phyloP scores from a whole-genome alignment of 2,113 vertebrate species.

The Nothoprocta perdicaria region DNA sequence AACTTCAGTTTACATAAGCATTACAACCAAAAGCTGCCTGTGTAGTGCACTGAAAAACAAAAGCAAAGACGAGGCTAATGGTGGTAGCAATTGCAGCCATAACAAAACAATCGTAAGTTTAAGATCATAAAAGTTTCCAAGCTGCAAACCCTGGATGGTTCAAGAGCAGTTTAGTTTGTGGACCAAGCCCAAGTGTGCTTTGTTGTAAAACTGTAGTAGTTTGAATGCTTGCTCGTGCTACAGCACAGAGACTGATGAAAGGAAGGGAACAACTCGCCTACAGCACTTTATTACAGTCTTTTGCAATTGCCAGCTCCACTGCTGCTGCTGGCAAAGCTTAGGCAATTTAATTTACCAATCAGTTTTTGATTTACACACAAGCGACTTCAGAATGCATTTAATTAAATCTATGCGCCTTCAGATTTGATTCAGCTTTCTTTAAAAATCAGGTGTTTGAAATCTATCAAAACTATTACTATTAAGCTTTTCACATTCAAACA shows the following conservation, averaged over 20 bases:
- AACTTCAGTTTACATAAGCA: neutral
- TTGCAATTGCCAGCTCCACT: conserved; percentile 14
- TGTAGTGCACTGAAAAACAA: neutral
- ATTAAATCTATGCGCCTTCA: neutral
- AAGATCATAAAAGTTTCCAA: neutral
- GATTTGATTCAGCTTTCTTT: neutral
- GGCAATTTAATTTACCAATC: conserved; percentile 58
- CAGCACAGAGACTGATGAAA: neutral
- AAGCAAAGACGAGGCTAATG: neutral
- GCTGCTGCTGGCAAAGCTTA: conserved; percentile 13
- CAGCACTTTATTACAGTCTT: conserved; percentile 19
- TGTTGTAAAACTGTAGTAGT: conserved; percentile 30
- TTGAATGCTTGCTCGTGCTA: conserved; percentile 40
- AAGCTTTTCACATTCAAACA: neutral
- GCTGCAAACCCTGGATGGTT: neutral
- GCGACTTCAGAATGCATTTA: conserved; percentile 20
- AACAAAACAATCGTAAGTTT: neutral
- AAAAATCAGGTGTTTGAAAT: conserved; percentile 34
- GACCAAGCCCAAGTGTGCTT: neutral
- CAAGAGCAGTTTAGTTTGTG: conserved; percentile 11
- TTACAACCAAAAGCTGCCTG: neutral
- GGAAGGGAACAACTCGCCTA: conserved; percentile 13
- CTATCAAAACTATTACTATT: neutral
- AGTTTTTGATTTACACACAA: conserved; percentile 53
- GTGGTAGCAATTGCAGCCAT: neutral